Evolutionary conservation across 2,113 vertebrate species (phyloP), one percentile per base, ranked within the genome.

Genomic region (Maccullochella peelii): DNA sequence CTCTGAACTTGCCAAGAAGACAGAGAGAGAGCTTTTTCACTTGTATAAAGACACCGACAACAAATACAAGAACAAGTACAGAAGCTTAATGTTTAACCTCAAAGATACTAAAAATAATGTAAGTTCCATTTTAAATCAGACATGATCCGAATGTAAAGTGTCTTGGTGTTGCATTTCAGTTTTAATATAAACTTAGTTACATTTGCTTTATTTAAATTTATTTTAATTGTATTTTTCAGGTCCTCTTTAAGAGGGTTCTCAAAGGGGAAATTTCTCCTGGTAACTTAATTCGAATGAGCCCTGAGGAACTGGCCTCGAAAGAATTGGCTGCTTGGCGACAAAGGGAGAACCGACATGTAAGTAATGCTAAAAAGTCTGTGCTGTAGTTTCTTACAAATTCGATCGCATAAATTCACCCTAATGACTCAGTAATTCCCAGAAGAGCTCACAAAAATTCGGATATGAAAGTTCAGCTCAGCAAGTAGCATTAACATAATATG

Each of bases 11-110:
- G 97, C 98, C 76, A 97, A 94, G 89, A 98, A 95, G 90, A 99
- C 97, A 7, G 98, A 99, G 92, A 96, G 96, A 92, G 98, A 99
- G 77, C 95, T 99, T 20, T 99, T 98, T 92, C 96, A 97, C 82
- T 96, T 99, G 88, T 98, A 98, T 89, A 97, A 98, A 85, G 97
- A 99, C 89, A 99, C 98, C 8, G 98, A 99, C 55, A 96, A 97
- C 12, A 99, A 99, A 87, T 99, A 99, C 88, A 99, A 99, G 94
- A 99, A 97, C 94, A 99, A 99, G 89, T 99, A 99, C 75, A 95
- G 98, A 94, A 99, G 98, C 91, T 92, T 99, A 92, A 99, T 97
- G 96, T 99, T 99, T 91, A 99, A 99, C 94, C 96, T 99, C 33
- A 99, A 97, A 94, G 98, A 99, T 90, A 95, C 97, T 50, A 99